Evolutionary conservation across 1,140 invertebrate genomes (phyloP), one percentile per base, ranked within the genome.

Genomic region (Ylistrum balloti): DNA sequence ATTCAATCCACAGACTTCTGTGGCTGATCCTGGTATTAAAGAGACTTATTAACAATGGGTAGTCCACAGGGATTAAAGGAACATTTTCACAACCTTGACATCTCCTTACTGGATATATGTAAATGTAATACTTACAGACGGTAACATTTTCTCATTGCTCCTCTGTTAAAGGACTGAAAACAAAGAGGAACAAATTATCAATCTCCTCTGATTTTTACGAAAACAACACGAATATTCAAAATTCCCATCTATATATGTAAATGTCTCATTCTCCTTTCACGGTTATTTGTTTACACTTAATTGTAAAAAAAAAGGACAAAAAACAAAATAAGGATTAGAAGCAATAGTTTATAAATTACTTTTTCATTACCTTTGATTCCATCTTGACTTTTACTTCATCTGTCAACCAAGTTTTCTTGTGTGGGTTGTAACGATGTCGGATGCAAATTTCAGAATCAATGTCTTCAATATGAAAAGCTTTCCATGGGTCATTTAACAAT

Each of bases 131-230:
- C 96, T 96, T 96, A 97, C 96, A 97, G 93, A 92, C 97, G 94
- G 93, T 95, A 97, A 92, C 97, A 97, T 92, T 97, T 96, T 92
- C 97, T 95, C 97, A 97, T 97, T 28, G 97, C 97, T 88, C 97
- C 97, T 92, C 96, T 95, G 91, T 96, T 96, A 94, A 97, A 97
- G 33, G 97, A 93, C 94, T 97, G 92, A 33, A 95, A 95, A 91
- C 87, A 89, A 92, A 91, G 93, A 91, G 15, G 38, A 28, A 88
- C 35, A 45, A 22, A 3, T 88, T 48, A 15, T 41, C 5, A 38
- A 74, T n/a, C 20, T 45, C 7, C 20, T 17, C 7, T 13, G 20
- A 45, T 74, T n/a, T 74, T 74, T 11, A 56, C 15, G 20, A 20
- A 17, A 56, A 56, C 9, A 56, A 20, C n/a, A n/a, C n/a, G n/a